phyloP scores from a whole-genome alignment of 2,113 vertebrate species.

The Clarias macrocephalus region DNA sequence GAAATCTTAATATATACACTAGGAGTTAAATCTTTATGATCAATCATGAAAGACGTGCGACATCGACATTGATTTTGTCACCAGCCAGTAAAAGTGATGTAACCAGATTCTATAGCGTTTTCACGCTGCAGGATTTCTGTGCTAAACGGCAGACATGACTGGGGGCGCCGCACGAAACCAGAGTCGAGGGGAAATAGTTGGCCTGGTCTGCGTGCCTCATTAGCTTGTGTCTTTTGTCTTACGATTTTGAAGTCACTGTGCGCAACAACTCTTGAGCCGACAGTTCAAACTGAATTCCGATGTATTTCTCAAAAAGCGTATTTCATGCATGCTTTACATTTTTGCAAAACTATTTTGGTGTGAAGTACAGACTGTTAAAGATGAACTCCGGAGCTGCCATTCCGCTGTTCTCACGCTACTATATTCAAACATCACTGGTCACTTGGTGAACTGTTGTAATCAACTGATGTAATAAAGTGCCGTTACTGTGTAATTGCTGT shows the following conservation, averaged over 20 bases:
- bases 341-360: not conserved
- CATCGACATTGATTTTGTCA: conserved; percentile 2
- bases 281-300: conserved; percentile 4
- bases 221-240: not conserved
- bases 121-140: conserved; percentile 29
- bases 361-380: not conserved
- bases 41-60: not conserved
- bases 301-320: not conserved
- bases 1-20: too few species aligned
- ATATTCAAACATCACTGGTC: not conserved
- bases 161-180: not conserved
- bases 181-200: not conserved
- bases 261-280: not conserved
- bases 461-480: too few species aligned
- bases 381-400: not conserved
- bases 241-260: conserved; percentile 20
- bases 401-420: not conserved
- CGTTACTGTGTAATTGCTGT: too few species aligned
- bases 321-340: not conserved
- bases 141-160: conserved; percentile 14
- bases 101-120: not conserved
- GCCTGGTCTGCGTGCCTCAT: not conserved
- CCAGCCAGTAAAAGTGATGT: conserved; percentile 10
- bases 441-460: not conserved
- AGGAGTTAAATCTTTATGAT: not conserved